Evolutionary conservation across 2,113 vertebrate species (phyloP).

Genomic region (Fulmarus glacialis): DNA sequence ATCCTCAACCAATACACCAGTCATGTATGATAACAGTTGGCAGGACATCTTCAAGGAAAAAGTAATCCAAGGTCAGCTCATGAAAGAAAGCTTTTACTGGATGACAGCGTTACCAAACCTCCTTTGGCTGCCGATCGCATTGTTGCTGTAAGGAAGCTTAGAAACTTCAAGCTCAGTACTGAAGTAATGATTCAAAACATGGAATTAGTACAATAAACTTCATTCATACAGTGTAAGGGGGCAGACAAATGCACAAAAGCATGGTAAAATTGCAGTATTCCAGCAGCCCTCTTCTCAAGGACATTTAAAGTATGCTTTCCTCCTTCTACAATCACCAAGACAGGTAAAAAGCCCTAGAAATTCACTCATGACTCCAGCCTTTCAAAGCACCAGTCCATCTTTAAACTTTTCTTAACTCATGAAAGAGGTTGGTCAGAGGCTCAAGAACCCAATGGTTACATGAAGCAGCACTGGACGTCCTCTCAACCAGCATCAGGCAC

Average conservation of each 20-base stretch:
- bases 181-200: neutral
- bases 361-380: neutral
- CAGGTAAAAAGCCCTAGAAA: neutral
- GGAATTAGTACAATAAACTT: neutral
- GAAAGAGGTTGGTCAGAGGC: neutral
- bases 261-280: neutral
- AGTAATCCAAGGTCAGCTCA: slow-evolving; percentile 7
- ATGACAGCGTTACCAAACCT: neutral
- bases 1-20: neutral
- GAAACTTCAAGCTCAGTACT: neutral
- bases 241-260: neutral
- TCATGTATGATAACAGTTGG: neutral
- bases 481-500: neutral
- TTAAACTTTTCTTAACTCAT: neutral
- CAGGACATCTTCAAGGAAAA: neutral
- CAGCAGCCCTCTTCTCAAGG: neutral
- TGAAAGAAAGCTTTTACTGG: slow-evolving; percentile 37
- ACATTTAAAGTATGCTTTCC: neutral
- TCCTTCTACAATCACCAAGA: neutral
- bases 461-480: neutral
- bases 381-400: neutral
- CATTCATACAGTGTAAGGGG: neutral
- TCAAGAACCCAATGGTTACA: neutral
- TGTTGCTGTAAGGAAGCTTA: neutral
- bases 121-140: neutral